Percentiles rank a stretch among this genome's conserved stretches.
Evolutionary conservation across 30 jellyfish, hydroid and myxozoan genomes (phyloP).

Genomic region (Aurelia aurita complex sp. Pacific): DNA sequence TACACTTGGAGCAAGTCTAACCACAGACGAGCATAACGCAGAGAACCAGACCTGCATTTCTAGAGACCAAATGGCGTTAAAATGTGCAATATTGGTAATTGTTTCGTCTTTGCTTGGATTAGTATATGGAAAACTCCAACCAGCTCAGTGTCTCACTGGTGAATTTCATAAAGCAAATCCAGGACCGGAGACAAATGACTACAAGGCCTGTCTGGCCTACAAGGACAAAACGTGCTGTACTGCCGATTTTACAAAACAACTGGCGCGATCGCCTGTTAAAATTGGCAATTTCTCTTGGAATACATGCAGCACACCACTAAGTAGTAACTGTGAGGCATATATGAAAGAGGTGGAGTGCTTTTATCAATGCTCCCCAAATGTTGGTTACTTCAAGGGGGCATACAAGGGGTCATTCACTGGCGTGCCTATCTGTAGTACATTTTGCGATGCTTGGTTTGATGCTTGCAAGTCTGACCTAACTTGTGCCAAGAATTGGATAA

Average conservation of each 20-base stretch:
- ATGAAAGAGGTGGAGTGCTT: slow-evolving; percentile 78
- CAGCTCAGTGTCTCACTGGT: slow-evolving; percentile 61
- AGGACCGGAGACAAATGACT: slow-evolving; percentile 52
- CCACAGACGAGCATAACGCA: no score
- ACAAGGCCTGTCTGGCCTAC: slow-evolving; percentile 71
- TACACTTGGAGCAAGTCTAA: no score
- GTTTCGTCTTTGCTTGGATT: background rate
- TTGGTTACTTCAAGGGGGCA: slow-evolving; percentile 79
- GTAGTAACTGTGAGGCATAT: slow-evolving; percentile 45
- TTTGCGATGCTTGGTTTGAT: slow-evolving; percentile 84
- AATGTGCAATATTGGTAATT: background rate
- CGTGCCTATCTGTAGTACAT: slow-evolving; percentile 65
- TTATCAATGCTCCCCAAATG: slow-evolving; percentile 85
- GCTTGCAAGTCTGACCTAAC: slow-evolving; percentile 68
- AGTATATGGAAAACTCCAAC: slow-evolving; percentile 4
- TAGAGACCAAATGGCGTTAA: no score
- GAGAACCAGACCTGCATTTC: no score
- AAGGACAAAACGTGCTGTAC: slow-evolving; percentile 71
- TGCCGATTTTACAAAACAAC: slow-evolving; percentile 64
- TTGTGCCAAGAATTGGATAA: slow-evolving; percentile 81
- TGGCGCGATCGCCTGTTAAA: slow-evolving; percentile 29
- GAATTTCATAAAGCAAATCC: slow-evolving; percentile 55
- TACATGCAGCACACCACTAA: slow-evolving; percentile 27
- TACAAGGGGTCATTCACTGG: slow-evolving; percentile 68
- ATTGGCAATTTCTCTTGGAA: slow-evolving; percentile 82